Evolutionary conservation across 2,113 vertebrate species (phyloP).

Genomic region (Calyptomena viridis): DNA sequence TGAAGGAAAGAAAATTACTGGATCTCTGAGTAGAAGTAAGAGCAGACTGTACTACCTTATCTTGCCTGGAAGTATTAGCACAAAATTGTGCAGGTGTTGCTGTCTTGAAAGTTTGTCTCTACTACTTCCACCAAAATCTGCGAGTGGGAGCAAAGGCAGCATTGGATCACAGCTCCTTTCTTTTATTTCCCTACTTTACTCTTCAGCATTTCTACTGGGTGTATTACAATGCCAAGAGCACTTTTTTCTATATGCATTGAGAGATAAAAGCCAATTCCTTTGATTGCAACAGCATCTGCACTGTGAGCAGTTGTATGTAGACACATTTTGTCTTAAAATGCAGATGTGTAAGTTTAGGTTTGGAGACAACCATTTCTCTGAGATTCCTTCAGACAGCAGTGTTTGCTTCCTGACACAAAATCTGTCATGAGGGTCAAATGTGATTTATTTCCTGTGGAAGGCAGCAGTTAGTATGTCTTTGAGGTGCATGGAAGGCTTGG

Average conservation of each 20-base stretch:
- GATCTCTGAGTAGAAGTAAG: background rate
- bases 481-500: background rate
- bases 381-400: background rate
- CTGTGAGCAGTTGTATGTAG: background rate
- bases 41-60: rapidly evolving
- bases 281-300: background rate
- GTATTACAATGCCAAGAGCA: background rate
- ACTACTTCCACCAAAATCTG: background rate
- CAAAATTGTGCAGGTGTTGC: background rate
- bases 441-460: slow-evolving; percentile 5
- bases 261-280: background rate
- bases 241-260: background rate
- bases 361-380: background rate
- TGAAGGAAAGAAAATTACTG: background rate
- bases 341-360: background rate
- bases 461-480: background rate
- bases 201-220: background rate
- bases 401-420: background rate
- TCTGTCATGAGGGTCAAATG: background rate
- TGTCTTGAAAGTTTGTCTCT: background rate
- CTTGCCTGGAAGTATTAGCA: background rate
- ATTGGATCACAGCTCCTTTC: background rate
- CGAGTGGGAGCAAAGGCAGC: background rate
- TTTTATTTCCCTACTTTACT: background rate
- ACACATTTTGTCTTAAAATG: background rate